Conservation (phyloP, 2,888 invertebrate genomes). For the Ochlodes sylvanus region DNA sequence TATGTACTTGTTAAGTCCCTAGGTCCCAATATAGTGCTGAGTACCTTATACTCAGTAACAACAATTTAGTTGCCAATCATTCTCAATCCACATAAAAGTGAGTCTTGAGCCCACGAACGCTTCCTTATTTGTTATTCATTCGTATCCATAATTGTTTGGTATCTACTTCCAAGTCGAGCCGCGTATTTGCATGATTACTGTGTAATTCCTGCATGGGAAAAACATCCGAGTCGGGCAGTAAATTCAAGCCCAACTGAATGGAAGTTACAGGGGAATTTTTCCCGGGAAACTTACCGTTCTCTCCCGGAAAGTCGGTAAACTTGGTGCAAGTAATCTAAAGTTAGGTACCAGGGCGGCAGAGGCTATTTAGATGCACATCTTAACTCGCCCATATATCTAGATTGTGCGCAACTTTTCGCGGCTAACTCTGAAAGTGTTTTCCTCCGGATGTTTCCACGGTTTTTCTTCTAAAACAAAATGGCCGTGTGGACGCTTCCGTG, state of each 20-base stretch:
- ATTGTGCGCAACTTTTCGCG: constrained; percentile 71
- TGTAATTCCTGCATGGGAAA: constrained; percentile 55
- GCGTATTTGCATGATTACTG: constrained; percentile 49
- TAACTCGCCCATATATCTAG: constrained; percentile 83
- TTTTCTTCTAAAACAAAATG: constrained; percentile 56
- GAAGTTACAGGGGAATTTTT: constrained; percentile 56
- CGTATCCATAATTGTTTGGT: constrained; percentile 31
- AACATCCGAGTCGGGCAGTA: constrained; percentile 71
- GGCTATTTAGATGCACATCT: constrained; percentile 85
- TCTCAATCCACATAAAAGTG: constrained; percentile 23
- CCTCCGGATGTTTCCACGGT: constrained; percentile 52
- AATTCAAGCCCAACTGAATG: constrained; percentile 75
- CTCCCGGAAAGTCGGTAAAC: constrained; percentile 68
- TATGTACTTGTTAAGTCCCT: not conserved
- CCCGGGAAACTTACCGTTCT: constrained; percentile 64
- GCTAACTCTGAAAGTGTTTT: constrained; percentile 64
- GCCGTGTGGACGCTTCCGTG: constrained; percentile 57
- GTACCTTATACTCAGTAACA: not conserved
- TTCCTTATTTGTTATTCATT: constrained; percentile 39
- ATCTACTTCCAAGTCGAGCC: constrained; percentile 15
- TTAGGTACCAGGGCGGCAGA: constrained; percentile 80
- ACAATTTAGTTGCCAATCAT: constrained; percentile 18
- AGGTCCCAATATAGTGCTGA: not conserved
- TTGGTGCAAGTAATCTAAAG: constrained; percentile 85
- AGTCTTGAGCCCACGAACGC: constrained; percentile 21